Conservation (phyloP, 2,888 invertebrate genomes). For the Antheraea assamensis region DNA sequence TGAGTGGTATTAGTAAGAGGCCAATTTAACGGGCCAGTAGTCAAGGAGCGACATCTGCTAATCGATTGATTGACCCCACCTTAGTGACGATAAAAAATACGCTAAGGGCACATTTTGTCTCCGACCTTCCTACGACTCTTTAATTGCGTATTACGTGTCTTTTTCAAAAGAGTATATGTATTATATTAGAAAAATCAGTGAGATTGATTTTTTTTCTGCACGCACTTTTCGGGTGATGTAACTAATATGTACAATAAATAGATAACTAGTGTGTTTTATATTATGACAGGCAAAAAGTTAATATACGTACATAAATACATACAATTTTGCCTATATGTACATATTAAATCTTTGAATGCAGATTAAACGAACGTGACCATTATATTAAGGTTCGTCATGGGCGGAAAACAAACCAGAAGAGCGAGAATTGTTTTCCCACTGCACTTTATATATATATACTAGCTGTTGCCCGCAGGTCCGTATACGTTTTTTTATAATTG, state of each 20-base stretch:
- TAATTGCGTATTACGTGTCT: constrained; percentile 49
- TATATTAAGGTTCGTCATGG: not conserved
- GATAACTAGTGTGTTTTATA: no score
- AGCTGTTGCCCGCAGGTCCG: no score
- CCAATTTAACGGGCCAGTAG: constrained; percentile 78
- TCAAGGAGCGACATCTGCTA: constrained; percentile 77
- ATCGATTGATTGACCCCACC: constrained; percentile 80
- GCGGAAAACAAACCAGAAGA: not conserved
- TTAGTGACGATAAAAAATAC: constrained; percentile 67
- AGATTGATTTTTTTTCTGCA: no score
- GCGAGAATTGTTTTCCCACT: not conserved
- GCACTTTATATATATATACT: not conserved
- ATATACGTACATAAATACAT: not conserved
- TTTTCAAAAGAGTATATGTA: constrained; percentile 24
- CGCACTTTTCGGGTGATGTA: no score
- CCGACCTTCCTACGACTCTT: constrained; percentile 48
- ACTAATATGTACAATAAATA: no score
- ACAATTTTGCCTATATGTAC: not conserved
- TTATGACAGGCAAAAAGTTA: not conserved
- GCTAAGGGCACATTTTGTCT: constrained; percentile 52
- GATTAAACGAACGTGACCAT: not conserved
- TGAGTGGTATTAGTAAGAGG: constrained; percentile 56
- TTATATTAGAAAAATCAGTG: not conserved
- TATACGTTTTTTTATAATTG: no score
- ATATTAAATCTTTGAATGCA: not conserved